Evolutionary conservation across 2,113 vertebrate genomes (phyloP).

Genomic region (Synchiropus splendidus): DNA sequence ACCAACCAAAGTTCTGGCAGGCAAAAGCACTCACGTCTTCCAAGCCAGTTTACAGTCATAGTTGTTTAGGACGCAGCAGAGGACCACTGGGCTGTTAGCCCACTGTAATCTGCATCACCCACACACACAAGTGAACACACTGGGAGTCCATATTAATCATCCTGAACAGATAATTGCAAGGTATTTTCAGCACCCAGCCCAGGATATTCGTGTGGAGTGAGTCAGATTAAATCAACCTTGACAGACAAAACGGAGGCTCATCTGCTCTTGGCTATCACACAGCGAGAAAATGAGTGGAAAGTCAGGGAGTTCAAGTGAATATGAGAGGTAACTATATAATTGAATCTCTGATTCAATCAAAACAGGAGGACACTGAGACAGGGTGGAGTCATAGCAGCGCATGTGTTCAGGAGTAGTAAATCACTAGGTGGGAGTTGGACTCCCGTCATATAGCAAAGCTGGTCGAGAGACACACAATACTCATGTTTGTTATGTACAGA

Average conservation of each 20-base stretch:
- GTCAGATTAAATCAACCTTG: constrained; percentile 47
- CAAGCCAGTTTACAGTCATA: constrained; percentile 46
- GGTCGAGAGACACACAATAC: too few species aligned
- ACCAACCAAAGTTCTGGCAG: constrained; percentile 38
- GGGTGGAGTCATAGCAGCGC: too few species aligned
- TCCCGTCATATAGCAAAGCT: too few species aligned
- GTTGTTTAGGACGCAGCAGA: constrained; percentile 42
- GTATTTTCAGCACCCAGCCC: constrained; percentile 47
- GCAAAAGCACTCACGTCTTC: constrained; percentile 21
- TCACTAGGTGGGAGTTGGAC: too few species aligned
- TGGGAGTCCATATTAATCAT: constrained; percentile 55
- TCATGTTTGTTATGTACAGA: too few species aligned
- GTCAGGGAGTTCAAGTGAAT: constrained; percentile 26
- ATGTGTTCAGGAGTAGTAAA: too few species aligned
- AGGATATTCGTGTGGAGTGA: constrained; percentile 44
- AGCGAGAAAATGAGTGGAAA: constrained; percentile 40
- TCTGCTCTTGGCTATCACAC: constrained; percentile 39
- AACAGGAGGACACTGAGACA: constrained; percentile 14
- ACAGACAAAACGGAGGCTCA: constrained; percentile 42
- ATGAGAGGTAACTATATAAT: constrained; percentile 29
- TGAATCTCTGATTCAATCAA: constrained; percentile 28
- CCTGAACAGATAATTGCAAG: constrained; percentile 56
- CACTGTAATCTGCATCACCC: constrained; percentile 47
- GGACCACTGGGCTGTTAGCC: constrained; percentile 42
- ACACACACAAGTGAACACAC: constrained; percentile 34